A percentile compares a stretch with the other conserved stretches of the same genome.
These are phyloP conservation scores for Scotopteryx bipunctaria DNA, from an alignment of 2,888 invertebrate genomes.

Conservation along the genomic window DNA sequence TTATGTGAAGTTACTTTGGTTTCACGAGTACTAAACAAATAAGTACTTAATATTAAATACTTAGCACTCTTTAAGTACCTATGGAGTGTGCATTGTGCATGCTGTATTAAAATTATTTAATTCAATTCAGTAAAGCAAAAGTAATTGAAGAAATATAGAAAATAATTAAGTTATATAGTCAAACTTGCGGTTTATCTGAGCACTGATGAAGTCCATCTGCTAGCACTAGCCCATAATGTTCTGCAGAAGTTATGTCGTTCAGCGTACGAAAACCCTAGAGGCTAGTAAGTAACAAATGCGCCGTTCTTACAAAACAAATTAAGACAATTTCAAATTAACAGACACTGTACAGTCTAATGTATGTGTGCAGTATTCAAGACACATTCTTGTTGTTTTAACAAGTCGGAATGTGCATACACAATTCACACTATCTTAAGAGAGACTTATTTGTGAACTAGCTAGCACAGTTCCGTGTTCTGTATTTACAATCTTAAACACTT, in stretches of 20 bases:
- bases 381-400: constrained; percentile 46
- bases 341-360: constrained; percentile 69
- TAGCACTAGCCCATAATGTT: constrained; percentile 21
- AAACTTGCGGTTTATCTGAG: not conserved
- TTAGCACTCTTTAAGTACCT: no score
- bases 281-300: constrained; percentile 68
- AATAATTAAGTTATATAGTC: no score
- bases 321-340: constrained; percentile 78
- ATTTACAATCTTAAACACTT: no score
- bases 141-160: no score
- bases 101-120: no score
- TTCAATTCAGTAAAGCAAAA: not conserved
- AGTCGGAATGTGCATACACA: not conserved
- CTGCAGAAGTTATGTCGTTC: constrained; percentile 46
- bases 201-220: not conserved
- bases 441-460: not conserved
- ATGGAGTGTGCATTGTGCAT: no score
- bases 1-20: no score
- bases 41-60: no score
- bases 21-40: no score
- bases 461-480: no score
- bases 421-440: constrained; percentile 2
- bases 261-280: constrained; percentile 54
- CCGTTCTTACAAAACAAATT: constrained; percentile 70
- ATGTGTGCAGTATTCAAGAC: constrained; percentile 56